Evolutionary conservation across 2,888 invertebrate species (phyloP), one percentile per base, ranked within the genome.

Genomic region (Cephus sareptanus): DNA sequence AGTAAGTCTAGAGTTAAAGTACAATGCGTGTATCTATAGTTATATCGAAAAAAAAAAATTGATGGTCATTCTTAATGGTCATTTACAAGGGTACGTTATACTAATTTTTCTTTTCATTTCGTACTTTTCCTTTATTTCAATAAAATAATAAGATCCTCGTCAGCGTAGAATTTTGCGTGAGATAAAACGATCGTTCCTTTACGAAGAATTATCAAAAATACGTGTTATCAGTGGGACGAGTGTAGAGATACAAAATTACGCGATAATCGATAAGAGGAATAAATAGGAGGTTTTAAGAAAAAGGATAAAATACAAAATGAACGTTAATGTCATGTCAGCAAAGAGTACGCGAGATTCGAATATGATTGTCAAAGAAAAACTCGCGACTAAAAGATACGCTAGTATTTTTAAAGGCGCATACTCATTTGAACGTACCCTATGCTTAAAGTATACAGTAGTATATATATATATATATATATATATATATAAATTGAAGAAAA

Each of bases 1-100:
- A 84, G 78, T 84, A 85, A 71, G 69, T 79, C 73, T 83, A 84
- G 81, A 75, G 68, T 82, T 85, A 85, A 79, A 77, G 37, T 83
- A 85, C 77, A 71, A 56, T 56, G 23, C 56, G 23, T 23, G 56
- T 56, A 56, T 56, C 2, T 56, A 9, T 56, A 56, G 4, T 56
- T 56, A 56, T 9, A 9, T 56, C 23, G 23, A 56, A 56, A 40
- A 56, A 40, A 40, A 40, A 56, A 56, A 56, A 56, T 56, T 23
- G 56, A 56, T 56, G 56, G 56, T 56, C 56, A 56, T 56, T 56
- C 56, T 56, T 56, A 23, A 56, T 15, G 23, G 23, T 56, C 56
- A 23, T 56, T 23, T 9, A 23, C 9, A 56, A 56, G 9, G 23
- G 56, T 56, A 56, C 56, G 56, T 56, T 23, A 56, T 9, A 9